These are phyloP conservation scores for Tethea ocularis DNA, from an alignment of 2,888 invertebrate species.

Conservation along the genomic window DNA sequence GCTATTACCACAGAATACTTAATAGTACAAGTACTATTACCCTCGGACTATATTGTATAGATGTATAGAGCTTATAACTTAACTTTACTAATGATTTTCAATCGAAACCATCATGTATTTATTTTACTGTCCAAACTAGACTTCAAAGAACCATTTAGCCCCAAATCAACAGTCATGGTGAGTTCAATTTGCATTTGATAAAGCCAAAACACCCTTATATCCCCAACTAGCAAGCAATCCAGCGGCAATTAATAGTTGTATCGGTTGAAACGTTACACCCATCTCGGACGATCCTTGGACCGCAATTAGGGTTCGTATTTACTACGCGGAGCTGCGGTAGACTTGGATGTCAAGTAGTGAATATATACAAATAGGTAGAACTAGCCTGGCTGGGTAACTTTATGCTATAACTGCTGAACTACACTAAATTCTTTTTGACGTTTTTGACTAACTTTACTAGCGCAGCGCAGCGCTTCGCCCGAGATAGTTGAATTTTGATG, in stretches of 20 bases:
- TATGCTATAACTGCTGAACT: too few species aligned
- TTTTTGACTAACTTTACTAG: too few species aligned
- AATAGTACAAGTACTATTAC: too few species aligned
- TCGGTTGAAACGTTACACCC: background rate
- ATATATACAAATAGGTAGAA: background rate
- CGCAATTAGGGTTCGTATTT: background rate
- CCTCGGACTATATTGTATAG: too few species aligned
- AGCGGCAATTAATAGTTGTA: background rate
- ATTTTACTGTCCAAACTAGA: background rate
- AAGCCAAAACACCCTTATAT: background rate
- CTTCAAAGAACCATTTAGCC: background rate
- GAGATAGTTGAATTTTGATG: too few species aligned
- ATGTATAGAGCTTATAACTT: too few species aligned
- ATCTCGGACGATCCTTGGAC: background rate
- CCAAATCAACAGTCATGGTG: background rate
- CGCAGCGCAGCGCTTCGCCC: too few species aligned
- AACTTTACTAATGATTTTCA: too few species aligned
- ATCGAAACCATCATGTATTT: background rate
- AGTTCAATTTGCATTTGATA: background rate
- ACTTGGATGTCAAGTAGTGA: background rate
- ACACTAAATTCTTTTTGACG: too few species aligned
- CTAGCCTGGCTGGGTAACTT: background rate
- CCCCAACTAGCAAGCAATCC: background rate
- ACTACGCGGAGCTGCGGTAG: background rate
- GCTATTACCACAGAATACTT: too few species aligned